These are phyloP conservation scores for Phalloptychus januarius DNA, from an alignment of 2,797 vertebrate species.

Conservation along the genomic window DNA sequence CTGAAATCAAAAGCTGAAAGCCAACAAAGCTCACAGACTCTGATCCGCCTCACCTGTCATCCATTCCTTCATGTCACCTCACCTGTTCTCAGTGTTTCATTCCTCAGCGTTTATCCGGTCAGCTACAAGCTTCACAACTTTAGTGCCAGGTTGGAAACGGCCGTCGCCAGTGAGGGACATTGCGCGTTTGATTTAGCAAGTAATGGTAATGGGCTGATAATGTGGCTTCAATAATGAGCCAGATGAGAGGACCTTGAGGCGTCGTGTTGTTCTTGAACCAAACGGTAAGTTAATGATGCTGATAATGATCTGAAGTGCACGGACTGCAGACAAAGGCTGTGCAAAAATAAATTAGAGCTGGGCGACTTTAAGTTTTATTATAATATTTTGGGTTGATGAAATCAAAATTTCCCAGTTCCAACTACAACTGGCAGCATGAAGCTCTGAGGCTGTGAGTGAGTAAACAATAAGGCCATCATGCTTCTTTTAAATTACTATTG, in stretches of 20 bases:
- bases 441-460: not conserved
- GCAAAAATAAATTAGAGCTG: constrained; percentile 7
- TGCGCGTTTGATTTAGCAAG: constrained; percentile 17
- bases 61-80: constrained; percentile 11
- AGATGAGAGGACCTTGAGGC: constrained; percentile 48
- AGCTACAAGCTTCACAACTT: not conserved
- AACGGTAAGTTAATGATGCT: constrained; percentile 59
- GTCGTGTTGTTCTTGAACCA: constrained; percentile 54
- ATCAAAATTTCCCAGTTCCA: no score
- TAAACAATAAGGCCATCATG: not conserved
- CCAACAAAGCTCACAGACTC: constrained; percentile 14
- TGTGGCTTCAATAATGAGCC: constrained; percentile 23
- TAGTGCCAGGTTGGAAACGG: not conserved
- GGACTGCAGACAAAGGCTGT: constrained; percentile 12
- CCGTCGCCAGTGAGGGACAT: not conserved
- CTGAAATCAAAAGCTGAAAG: constrained; percentile 33
- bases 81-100: not conserved
- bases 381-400: no score
- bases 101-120: constrained; percentile 19
- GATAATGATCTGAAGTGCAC: constrained; percentile 37
- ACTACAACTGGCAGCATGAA: not conserved
- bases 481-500: not conserved
- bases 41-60: constrained; percentile 25
- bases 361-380: no score
- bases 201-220: constrained; percentile 1